Evolutionary conservation across 2,113 vertebrate genomes (phyloP).

Genomic region (Phocoena sinus): DNA sequence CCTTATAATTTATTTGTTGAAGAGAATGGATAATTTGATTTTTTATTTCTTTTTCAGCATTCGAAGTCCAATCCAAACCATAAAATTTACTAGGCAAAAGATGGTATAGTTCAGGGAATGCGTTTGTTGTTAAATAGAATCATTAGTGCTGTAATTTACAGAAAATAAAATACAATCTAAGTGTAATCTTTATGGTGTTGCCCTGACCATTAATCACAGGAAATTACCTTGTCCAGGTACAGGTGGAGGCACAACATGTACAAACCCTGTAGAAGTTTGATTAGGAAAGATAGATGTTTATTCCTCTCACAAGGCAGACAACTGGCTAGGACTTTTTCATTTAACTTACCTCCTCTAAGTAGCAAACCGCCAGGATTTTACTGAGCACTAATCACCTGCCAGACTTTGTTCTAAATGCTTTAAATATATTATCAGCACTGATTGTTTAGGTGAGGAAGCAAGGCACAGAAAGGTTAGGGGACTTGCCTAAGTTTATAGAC

Average conservation of each 20-base stretch:
- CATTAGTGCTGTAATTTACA: neutral
- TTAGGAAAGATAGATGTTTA: neutral
- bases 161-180: neutral
- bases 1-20: neutral
- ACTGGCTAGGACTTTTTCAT: neutral
- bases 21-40: neutral
- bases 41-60: neutral
- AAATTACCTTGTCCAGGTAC: neutral
- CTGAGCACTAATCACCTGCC: neutral
- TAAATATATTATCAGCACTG: neutral
- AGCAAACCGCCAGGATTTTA: neutral
- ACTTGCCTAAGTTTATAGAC: neutral
- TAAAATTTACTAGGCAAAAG: neutral
- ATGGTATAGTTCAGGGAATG: neutral
- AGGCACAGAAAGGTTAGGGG: neutral
- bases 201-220: neutral
- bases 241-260: neutral
- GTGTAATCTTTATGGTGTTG: neutral
- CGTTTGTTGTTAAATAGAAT: neutral
- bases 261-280: neutral
- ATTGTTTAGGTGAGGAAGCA: neutral
- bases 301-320: neutral
- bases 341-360: neutral
- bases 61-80: neutral
- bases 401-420: neutral